These are phyloP conservation scores for Bradypodion pumilum DNA, from an alignment of 2,797 vertebrate species.

Conservation along the genomic window DNA sequence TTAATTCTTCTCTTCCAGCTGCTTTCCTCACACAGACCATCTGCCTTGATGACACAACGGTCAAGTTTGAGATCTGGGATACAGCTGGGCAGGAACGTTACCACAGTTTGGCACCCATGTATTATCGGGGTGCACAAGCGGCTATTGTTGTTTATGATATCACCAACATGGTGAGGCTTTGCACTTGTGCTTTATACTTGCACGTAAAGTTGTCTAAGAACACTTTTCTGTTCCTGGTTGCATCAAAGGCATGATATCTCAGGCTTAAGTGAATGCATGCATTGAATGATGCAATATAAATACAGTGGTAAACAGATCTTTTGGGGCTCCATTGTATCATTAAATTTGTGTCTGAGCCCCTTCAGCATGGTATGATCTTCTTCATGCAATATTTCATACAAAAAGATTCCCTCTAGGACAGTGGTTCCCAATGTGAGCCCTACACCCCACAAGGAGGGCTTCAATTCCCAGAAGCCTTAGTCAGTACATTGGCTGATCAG, in stretches of 20 bases:
- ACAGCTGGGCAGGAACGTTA: slow-evolving; percentile 97
- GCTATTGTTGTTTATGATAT: slow-evolving; percentile 99
- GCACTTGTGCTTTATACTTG: neutral
- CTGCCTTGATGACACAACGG: slow-evolving; percentile 97
- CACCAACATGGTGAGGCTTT: slow-evolving; percentile 90
- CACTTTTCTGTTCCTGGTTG: neutral
- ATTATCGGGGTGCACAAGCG: slow-evolving; percentile 95
- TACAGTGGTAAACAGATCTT: neutral
- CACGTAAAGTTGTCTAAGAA: too few relatives aligned
- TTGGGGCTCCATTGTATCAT: neutral
- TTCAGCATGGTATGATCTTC: neutral
- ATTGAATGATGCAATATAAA: neutral
- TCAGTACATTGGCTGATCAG: too few relatives aligned
- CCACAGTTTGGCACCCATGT: slow-evolving; percentile 98
- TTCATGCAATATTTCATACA: neutral
- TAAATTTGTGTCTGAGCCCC: neutral
- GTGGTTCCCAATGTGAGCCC: too few relatives aligned
- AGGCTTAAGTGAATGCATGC: neutral
- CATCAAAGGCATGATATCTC: neutral
- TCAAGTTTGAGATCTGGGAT: slow-evolving; percentile 99
- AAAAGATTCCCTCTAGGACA: neutral
- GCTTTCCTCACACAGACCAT: slow-evolving; percentile 98
- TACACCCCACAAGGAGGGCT: too few relatives aligned
- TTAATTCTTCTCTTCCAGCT: slow-evolving; percentile 75
- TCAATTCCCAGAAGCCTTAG: too few relatives aligned